phyloP scores from a whole-genome alignment of 2,797 vertebrate species.

The Meriones psammophilus region DNA sequence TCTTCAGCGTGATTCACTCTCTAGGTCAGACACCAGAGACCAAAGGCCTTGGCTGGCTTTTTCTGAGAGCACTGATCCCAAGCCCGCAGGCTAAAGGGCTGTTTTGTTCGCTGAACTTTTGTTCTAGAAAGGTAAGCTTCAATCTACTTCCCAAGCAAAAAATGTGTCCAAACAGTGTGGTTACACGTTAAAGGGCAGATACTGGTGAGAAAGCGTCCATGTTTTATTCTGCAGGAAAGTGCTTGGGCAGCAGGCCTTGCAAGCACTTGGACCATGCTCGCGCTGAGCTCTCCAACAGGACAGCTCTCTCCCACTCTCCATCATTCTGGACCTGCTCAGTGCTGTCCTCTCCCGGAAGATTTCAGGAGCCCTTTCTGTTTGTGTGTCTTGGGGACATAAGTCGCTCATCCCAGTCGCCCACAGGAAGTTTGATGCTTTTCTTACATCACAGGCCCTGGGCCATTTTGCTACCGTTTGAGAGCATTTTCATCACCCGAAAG shows the following conservation, averaged over 20 bases:
- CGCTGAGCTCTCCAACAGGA: neutral
- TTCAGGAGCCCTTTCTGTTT: neutral
- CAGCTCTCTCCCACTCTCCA: fast-evolving
- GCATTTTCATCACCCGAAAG: neutral
- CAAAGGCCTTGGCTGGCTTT: neutral
- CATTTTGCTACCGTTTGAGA: neutral
- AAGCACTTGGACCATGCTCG: neutral
- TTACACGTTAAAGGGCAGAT: neutral
- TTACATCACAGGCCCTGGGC: no score
- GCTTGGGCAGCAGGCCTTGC: fast-evolving
- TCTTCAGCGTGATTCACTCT: constrained; percentile 66
- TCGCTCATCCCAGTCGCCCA: fast-evolving
- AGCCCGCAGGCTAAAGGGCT: fast-evolving
- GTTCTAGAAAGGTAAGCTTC: neutral
- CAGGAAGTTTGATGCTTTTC: neutral
- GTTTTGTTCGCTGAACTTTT: neutral
- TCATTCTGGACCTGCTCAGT: neutral
- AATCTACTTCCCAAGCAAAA: neutral
- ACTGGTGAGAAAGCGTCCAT: fast-evolving
- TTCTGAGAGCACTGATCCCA: neutral
- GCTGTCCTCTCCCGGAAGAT: neutral
- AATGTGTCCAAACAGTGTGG: neutral
- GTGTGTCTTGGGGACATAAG: neutral
- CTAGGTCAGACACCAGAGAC: constrained; percentile 48
- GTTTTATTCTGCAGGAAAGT: fast-evolving